Evolutionary conservation across 2,888 invertebrate genomes (phyloP), one percentile per base, ranked within the genome.

Genomic region (Himalopsyche anomala): DNA sequence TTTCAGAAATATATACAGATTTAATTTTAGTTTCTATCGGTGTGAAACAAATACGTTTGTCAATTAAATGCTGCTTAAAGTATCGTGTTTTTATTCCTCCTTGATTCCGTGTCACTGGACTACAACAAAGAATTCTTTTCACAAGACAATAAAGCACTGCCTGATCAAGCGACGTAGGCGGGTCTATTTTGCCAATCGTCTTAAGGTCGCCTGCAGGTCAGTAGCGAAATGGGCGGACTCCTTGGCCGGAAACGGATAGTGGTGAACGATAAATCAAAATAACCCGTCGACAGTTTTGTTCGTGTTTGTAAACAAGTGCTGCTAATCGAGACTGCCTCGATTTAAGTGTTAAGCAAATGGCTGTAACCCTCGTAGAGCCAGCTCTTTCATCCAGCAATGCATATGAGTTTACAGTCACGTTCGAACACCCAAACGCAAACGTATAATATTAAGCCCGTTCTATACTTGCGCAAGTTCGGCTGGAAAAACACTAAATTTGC

Each of bases 231-330:
- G 74, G 74, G 74, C 74, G 36, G 74, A 12, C 19, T 36, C 36
- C 74, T 74, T 74, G 74, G 74, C 74, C 74, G 74, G 74, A 74
- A 74, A 74, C 74, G 74, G 74, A 74, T 74, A 74, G 74, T 74
- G 74, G 36, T 36, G 74, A 74, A 36, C 36, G 74, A 74, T 74
- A 74, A 36, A 74, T 74, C 74, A 74, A 74, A 74, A 74, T 74
- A 36, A 74, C 38, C 74, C 74, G 74, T 2, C 36, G 74, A 38
- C 74, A 74, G 74, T 74, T 36, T 12, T 74, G 74, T 74, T 36
- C 74, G 74, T 74, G 74, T 74, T 74, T 74, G 74, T 74, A 74
- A 74, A 74, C 74, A 74, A 74, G 74, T 36, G 19, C 28, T 74
- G 74, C 15, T 74, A 74, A 74, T 74, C 28, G 74, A 15, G 74